These are phyloP conservation scores for Macquaria australasica DNA, from an alignment of 2,113 vertebrate species.

Conservation along the genomic window DNA sequence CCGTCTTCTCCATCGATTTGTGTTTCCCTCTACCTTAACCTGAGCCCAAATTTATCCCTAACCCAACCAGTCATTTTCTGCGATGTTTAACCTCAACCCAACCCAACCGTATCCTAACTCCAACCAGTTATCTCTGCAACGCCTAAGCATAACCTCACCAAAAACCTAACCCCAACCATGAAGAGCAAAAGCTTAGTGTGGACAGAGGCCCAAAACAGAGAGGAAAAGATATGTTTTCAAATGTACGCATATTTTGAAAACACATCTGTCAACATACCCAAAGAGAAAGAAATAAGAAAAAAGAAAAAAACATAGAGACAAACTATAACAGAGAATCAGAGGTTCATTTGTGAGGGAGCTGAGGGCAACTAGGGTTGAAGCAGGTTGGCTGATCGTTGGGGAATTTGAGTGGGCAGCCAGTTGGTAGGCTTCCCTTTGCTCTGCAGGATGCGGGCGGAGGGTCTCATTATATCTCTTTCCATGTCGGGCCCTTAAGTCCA, in stretches of 20 bases:
- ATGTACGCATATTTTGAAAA: neutral
- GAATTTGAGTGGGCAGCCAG: slow-evolving; percentile 69
- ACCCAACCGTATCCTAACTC: neutral
- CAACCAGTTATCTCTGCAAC: neutral
- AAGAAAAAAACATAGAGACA: neutral
- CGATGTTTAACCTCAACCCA: slow-evolving; percentile 15
- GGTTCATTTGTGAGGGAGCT: slow-evolving; percentile 32
- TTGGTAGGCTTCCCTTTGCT: slow-evolving; percentile 67
- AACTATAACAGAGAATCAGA: slow-evolving; percentile 1
- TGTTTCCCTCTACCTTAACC: slow-evolving; percentile 20
- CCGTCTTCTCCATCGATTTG: neutral
- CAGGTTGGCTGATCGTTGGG: slow-evolving; percentile 61
- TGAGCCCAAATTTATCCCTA: slow-evolving; percentile 9
- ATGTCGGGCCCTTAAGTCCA: slow-evolving; percentile 83
- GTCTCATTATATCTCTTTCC: slow-evolving; percentile 86
- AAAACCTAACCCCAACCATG: neutral
- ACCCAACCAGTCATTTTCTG: slow-evolving; percentile 15
- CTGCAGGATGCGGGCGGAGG: slow-evolving; percentile 60
- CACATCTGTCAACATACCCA: neutral
- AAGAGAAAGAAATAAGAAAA: neutral
- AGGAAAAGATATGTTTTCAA: neutral
- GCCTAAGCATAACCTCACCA: neutral
- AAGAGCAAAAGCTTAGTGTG: slow-evolving; percentile 2
- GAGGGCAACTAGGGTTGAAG: slow-evolving; percentile 54
- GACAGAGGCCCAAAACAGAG: neutral